phyloP scores from a whole-genome alignment of 35 echinoderm and acorn worm genomes.

The Heliocidaris tuberculata region DNA sequence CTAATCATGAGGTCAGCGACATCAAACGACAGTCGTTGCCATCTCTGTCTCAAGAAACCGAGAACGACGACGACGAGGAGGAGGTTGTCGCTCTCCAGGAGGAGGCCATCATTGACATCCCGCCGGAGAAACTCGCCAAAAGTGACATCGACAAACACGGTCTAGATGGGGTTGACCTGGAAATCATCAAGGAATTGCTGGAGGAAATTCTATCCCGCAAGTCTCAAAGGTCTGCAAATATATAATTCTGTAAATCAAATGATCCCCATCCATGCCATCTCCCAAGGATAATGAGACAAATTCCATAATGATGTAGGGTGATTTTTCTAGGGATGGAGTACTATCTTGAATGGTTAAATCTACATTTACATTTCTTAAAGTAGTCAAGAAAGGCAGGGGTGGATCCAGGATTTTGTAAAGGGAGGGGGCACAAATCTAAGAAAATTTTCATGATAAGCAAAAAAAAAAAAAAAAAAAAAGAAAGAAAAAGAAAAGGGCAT shows the following conservation, averaged over 20 bases:
- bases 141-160: neutral
- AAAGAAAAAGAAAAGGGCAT: no score
- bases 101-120: constrained; percentile 7
- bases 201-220: neutral
- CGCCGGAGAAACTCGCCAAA: neutral
- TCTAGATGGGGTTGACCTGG: neutral
- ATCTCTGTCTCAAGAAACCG: neutral
- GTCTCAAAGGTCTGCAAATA: neutral
- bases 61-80: neutral
- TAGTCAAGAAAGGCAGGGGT: neutral
- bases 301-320: neutral
- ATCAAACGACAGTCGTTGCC: neutral
- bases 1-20: neutral
- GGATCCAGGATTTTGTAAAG: no score
- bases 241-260: neutral
- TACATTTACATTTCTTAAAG: neutral
- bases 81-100: neutral
- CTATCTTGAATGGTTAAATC: neutral
- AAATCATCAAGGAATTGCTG: constrained; percentile 22
- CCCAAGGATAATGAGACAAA: neutral
- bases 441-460: no score
- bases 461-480: neutral
- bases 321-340: neutral
- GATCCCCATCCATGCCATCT: neutral
- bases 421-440: no score